Percentiles rank a stretch among this genome's conserved stretches.
These are phyloP conservation scores for Hydra vulgaris DNA, from an alignment of 30 jellyfish, hydroid and myxozoan genomes.

Conservation along the genomic window DNA sequence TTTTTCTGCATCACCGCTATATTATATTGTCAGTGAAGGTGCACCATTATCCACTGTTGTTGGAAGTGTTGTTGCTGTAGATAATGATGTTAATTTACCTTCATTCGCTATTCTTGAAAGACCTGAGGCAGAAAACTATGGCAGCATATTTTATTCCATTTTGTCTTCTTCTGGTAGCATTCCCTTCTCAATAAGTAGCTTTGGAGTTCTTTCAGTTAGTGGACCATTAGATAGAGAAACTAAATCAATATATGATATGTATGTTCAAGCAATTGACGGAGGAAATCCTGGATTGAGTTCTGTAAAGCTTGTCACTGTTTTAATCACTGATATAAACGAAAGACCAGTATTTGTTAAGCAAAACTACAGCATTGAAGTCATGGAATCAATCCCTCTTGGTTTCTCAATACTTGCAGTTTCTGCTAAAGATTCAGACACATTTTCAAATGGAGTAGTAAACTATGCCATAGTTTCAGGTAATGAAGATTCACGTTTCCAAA, in stretches of 20 bases:
- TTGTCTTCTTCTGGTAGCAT: neutral
- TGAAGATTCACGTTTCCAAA: conserved; percentile 13
- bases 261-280: conserved; percentile 61
- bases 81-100: conserved; percentile 16
- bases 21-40: neutral
- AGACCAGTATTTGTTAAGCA: conserved; percentile 42
- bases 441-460: conserved; percentile 35
- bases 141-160: conserved; percentile 5
- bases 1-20: neutral
- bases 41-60: neutral
- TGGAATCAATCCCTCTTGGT: conserved; percentile 55
- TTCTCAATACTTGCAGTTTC: conserved; percentile 43
- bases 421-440: conserved; percentile 63
- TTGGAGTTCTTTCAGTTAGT: neutral
- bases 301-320: neutral
- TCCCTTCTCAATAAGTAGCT: neutral
- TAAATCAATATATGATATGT: conserved; percentile 39
- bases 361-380: conserved; percentile 36
- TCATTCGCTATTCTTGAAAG: conserved; percentile 12
- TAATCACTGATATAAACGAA: conserved; percentile 14
- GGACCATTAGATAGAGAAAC: conserved; percentile 41
- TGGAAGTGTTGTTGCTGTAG: conserved; percentile 11
- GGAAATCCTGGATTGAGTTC: conserved; percentile 36
- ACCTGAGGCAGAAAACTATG: conserved; percentile 32
- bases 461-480: conserved; percentile 37